These are phyloP conservation scores for Listronotus bonariensis DNA, from an alignment of 1,140 invertebrate genomes.

Conservation along the genomic window DNA sequence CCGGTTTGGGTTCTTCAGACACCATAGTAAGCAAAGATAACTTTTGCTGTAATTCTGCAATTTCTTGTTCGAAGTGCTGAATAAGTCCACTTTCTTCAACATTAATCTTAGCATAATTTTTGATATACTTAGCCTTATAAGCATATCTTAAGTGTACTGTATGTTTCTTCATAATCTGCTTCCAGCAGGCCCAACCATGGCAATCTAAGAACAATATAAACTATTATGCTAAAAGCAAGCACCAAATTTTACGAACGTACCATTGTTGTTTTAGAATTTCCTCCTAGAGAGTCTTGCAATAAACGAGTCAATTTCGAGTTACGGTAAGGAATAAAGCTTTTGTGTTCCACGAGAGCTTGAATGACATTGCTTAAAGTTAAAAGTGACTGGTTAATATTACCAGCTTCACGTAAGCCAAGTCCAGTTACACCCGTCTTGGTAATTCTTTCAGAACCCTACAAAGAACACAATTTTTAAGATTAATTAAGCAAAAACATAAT, in stretches of 20 bases:
- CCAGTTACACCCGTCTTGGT: conserved; percentile 91
- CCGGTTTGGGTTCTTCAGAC: conserved; percentile 22
- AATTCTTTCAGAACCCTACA: conserved; percentile 80
- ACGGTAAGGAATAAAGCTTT: conserved; percentile 92
- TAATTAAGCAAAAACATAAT: neutral
- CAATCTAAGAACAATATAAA: conserved; percentile 59
- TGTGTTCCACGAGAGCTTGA: conserved; percentile 91
- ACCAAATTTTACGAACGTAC: conserved; percentile 37
- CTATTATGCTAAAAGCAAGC: neutral
- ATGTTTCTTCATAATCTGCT: conserved; percentile 96
- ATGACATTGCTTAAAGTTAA: conserved; percentile 95
- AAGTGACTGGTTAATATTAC: conserved; percentile 93
- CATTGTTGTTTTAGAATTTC: conserved; percentile 97
- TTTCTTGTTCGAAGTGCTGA: conserved; percentile 95
- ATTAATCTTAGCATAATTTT: conserved; percentile 95
- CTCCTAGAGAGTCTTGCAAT: conserved; percentile 92
- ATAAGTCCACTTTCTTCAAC: conserved; percentile 97
- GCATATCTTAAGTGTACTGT: conserved; percentile 97
- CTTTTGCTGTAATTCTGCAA: conserved; percentile 74
- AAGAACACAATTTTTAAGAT: conserved; percentile 9
- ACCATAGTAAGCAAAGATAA: conserved; percentile 38
- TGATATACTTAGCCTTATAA: conserved; percentile 96
- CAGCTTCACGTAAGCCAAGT: conserved; percentile 88
- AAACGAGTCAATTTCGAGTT: conserved; percentile 93
- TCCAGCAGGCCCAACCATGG: conserved; percentile 95